Conservation (phyloP, 2,888 invertebrate species). For the Tryphoninae sp. region DNA sequence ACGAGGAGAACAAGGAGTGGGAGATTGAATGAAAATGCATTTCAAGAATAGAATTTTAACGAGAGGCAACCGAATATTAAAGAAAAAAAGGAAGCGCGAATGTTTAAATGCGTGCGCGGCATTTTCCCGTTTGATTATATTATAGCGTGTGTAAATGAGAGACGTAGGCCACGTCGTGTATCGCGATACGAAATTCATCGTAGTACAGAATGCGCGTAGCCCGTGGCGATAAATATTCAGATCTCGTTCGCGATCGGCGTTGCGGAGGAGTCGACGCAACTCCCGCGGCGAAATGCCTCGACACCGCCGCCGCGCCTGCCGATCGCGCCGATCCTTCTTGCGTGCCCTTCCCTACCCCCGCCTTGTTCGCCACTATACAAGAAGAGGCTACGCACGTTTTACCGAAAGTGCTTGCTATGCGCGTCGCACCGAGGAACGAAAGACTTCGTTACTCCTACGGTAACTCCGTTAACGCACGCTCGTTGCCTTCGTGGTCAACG, state of each 20-base stretch:
- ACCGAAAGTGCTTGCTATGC: constrained; percentile 73
- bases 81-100: background rate
- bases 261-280: constrained; percentile 9
- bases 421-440: constrained; percentile 66
- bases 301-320: constrained; percentile 64
- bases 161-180: constrained; percentile 42
- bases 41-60: background rate
- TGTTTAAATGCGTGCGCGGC: constrained; percentile 50
- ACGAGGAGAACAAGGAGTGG: constrained; percentile 12
- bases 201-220: background rate
- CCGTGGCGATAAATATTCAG: constrained; percentile 69
- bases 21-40: constrained; percentile 21
- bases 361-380: constrained; percentile 50
- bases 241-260: constrained; percentile 61
- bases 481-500: constrained; percentile 27
- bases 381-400: constrained; percentile 66
- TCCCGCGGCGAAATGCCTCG: constrained; percentile 32
- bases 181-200: constrained; percentile 52
- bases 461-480: constrained; percentile 54
- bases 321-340: constrained; percentile 44
- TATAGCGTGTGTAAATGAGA: constrained; percentile 44
- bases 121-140: constrained; percentile 54
- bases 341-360: background rate
- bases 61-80: background rate
- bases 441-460: constrained; percentile 23